These are phyloP conservation scores for Corvus moneduloides DNA, from an alignment of 2,113 vertebrate genomes.

Conservation along the genomic window DNA sequence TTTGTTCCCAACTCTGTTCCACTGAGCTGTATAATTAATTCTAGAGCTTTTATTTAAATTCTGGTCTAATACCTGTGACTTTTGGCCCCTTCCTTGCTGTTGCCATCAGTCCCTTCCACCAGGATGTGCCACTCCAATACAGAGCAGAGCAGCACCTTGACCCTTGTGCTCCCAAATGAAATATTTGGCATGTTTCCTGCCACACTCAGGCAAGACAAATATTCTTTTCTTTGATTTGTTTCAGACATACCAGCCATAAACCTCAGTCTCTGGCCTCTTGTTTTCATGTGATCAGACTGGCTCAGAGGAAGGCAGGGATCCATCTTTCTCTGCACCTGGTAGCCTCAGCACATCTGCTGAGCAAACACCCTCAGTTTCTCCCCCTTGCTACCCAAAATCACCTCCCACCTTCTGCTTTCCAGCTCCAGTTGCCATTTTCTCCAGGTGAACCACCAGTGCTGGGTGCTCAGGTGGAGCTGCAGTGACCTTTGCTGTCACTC, in stretches of 20 bases:
- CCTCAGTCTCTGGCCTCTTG: background rate
- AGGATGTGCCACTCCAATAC: background rate
- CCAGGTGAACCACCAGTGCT: accelerated
- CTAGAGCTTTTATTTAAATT: background rate
- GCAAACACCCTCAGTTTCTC: background rate
- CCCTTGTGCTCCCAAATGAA: background rate
- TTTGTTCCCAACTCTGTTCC: background rate
- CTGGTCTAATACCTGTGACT: background rate
- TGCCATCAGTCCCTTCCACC: background rate
- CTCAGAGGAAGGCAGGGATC: background rate
- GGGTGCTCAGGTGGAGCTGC: background rate
- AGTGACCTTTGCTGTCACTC: accelerated
- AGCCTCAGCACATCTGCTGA: background rate
- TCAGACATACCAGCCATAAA: background rate
- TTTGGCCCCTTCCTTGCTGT: background rate
- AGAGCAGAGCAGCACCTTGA: background rate
- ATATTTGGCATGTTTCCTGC: background rate
- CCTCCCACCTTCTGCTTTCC: background rate
- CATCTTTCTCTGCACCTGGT: background rate
- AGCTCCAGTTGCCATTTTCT: background rate
- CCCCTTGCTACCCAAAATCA: background rate
- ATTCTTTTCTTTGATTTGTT: background rate
- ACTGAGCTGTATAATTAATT: background rate
- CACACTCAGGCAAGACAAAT: background rate
- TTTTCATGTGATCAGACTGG: background rate